phyloP scores from a whole-genome alignment of 1,140 invertebrate genomes.

The Ridgeia piscesae region DNA sequence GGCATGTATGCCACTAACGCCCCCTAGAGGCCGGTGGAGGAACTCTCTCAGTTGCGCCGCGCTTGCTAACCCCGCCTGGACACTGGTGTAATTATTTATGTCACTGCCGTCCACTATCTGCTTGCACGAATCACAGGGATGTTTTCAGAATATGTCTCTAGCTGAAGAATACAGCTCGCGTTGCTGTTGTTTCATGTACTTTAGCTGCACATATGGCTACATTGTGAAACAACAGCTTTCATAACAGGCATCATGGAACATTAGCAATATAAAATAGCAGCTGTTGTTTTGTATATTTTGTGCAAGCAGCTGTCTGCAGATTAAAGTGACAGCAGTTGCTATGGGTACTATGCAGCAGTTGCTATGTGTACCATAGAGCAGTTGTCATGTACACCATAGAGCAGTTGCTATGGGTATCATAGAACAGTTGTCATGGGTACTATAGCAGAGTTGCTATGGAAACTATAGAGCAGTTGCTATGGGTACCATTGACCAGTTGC shows the following conservation, averaged over 20 bases:
- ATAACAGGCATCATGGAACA: background rate
- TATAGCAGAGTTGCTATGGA: background rate
- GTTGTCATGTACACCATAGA: background rate
- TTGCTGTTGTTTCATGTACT: background rate
- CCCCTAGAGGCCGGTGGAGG: background rate
- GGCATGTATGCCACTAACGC: background rate
- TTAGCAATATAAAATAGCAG: too few species aligned
- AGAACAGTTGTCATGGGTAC: background rate
- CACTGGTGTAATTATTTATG: too few species aligned
- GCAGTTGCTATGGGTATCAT: background rate
- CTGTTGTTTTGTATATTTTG: background rate
- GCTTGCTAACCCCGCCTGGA: constrained; percentile 13
- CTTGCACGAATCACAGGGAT: constrained; percentile 9
- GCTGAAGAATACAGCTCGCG: background rate
- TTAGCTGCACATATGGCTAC: background rate
- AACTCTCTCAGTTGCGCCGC: background rate
- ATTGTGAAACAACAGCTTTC: background rate
- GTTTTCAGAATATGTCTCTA: background rate
- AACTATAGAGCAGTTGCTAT: background rate
- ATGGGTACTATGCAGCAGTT: background rate
- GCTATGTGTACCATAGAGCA: background rate
- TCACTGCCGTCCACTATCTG: background rate
- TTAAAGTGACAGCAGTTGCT: background rate
- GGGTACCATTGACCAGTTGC: background rate
- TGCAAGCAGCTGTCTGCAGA: too few species aligned